Evolutionary conservation across 2,797 vertebrate species (phyloP).

Genomic region (Acanthurus leucopareius): DNA sequence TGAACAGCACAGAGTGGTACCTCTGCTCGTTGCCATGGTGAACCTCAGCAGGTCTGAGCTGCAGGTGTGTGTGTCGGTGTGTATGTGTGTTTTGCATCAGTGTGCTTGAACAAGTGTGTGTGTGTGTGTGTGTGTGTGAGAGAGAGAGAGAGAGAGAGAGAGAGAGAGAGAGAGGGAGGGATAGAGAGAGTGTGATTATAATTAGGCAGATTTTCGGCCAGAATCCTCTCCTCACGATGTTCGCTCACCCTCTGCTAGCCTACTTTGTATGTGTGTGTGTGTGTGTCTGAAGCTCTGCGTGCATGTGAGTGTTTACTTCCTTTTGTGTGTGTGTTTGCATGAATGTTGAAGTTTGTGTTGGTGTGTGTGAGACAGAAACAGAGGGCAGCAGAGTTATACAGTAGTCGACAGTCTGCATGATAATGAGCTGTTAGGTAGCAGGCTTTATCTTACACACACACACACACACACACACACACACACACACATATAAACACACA

Average conservation of each 20-base stretch:
- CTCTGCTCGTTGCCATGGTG: constrained; percentile 72
- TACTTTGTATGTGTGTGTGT: constrained; percentile 1
- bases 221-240: constrained; percentile 3
- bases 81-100: too few species aligned
- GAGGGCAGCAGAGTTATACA: constrained; percentile 44
- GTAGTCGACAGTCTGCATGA: constrained; percentile 47
- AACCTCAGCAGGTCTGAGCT: constrained; percentile 53
- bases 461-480: constrained; percentile 4
- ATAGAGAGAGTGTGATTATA: constrained; percentile 27
- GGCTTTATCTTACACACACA: constrained; percentile 21
- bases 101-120: not conserved
- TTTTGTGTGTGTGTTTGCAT: constrained; percentile 8
- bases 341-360: constrained; percentile 6
- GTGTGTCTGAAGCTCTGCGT: not conserved
- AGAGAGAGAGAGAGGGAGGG: constrained; percentile 6
- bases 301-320: not conserved
- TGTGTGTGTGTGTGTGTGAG: constrained; percentile 3
- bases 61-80: constrained; percentile 35
- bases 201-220: constrained; percentile 24
- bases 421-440: constrained; percentile 46
- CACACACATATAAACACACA: constrained; percentile 6
- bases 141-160: constrained; percentile 18
- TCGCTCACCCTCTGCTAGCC: not conserved
- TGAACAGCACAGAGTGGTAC: constrained; percentile 31
- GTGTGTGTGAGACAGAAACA: not conserved